These are phyloP conservation scores for Noctua janthina DNA, from an alignment of 2,888 invertebrate genomes.

Conservation along the genomic window DNA sequence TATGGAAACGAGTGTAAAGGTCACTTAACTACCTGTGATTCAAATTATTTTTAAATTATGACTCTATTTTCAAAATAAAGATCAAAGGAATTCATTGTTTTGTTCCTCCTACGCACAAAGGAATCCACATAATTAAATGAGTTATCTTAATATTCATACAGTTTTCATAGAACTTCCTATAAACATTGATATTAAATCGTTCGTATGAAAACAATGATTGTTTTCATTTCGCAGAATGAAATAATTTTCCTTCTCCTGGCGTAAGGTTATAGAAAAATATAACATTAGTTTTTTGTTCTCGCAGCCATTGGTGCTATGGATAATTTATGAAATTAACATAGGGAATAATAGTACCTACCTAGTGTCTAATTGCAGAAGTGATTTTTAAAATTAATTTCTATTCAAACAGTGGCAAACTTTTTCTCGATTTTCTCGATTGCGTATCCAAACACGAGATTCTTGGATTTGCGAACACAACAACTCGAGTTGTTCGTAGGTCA, in stretches of 20 bases:
- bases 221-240: constrained; percentile 46
- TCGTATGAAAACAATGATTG: constrained; percentile 41
- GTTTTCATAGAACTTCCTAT: constrained; percentile 46
- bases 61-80: neutral
- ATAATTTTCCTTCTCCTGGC: constrained; percentile 2
- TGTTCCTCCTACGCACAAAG: constrained; percentile 28
- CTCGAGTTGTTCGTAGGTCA: neutral
- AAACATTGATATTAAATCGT: constrained; percentile 51
- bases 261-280: constrained; percentile 22
- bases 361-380: neutral
- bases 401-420: neutral
- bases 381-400: neutral
- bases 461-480: neutral
- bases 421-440: neutral
- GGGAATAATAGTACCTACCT: neutral
- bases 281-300: neutral
- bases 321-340: neutral
- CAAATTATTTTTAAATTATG: neutral
- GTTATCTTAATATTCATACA: constrained; percentile 44
- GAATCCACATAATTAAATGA: constrained; percentile 39
- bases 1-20: neutral
- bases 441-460: neutral
- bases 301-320: neutral
- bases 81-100: constrained; percentile 26
- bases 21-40: neutral